Evolutionary conservation across 1,140 invertebrate species (phyloP), one percentile per base, ranked within the genome.

Genomic region (Diorhabda elongata): DNA sequence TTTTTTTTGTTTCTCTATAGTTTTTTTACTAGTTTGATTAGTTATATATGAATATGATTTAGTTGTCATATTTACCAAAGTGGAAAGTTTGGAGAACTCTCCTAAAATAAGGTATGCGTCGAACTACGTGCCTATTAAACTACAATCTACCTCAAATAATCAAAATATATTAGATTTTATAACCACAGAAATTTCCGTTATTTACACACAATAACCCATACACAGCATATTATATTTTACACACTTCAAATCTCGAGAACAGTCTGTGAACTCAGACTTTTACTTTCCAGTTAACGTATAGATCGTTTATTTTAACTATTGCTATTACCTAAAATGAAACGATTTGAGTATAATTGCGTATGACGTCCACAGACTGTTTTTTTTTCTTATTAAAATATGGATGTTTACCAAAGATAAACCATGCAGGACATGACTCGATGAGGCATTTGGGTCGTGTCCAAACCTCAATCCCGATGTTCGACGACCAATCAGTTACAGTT

Each of bases 101-200:
- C 69, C 66, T 71, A 75, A 70, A 76, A 76, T 77, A 74, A 66
- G 76, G 76, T 78, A 77, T 79, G 69, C 59, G 60, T 71, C 73
- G 76, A 75, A 76, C 76, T 73, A 60, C 71, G 74, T 79, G 78
- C 77, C 75, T 73, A 77, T 61, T 61, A 57, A 71, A 69, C 57
- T 75, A 76, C 76, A 78, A 79, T 78, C 78, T 79, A 79, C 78
- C 78, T 79, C 78, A 79, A 74, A 59, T 72, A 79, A 79, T 79
- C 78, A 79, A 79, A 79, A 79, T 78, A 77, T 72, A 73, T 78
- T 77, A 76, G 73, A 76, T 73, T 71, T 75, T 74, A 76, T 74
- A 76, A 73, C 73, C 74, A 75, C 77, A 74, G 73, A 71, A 78
- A 78, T 78, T 79, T 78, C 78, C 74, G 78, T 78, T 78, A 73